A percentile compares a stretch with the other conserved stretches of the same genome.
These are phyloP conservation scores for Caenorhabditis remanei DNA, from an alignment of 1,140 invertebrate genomes.

Conservation along the genomic window DNA sequence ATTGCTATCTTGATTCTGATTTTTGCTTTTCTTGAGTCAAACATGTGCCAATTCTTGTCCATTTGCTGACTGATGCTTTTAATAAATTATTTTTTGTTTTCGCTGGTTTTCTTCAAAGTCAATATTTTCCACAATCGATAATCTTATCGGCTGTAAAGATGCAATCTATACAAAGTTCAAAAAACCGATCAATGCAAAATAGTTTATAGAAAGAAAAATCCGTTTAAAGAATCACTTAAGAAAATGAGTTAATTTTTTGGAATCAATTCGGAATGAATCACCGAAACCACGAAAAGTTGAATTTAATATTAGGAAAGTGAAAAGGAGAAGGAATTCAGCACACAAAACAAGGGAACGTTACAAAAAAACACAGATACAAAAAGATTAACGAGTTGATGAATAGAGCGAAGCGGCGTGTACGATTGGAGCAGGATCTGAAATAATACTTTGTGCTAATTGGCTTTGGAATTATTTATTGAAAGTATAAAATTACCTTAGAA, in stretches of 20 bases:
- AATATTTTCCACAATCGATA: neutral
- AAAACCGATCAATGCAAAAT: neutral
- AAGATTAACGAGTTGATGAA: neutral
- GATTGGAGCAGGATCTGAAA: neutral
- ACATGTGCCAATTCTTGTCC: neutral
- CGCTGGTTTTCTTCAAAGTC: neutral
- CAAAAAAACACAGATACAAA: neutral
- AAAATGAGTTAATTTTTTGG: slow-evolving; percentile 20
- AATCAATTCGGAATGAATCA: slow-evolving; percentile 27
- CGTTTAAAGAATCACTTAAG: slow-evolving; percentile 33
- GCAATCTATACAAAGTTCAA: too few relatives aligned
- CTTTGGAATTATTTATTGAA: neutral
- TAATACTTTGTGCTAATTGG: neutral
- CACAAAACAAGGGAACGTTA: neutral
- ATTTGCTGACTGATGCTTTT: neutral
- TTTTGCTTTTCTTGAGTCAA: neutral
- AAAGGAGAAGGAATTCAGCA: neutral
- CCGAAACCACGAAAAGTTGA: slow-evolving; percentile 23
- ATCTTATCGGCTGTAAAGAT: too few relatives aligned
- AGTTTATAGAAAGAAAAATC: neutral
- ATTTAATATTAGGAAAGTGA: neutral
- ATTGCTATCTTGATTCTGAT: neutral
- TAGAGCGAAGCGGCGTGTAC: neutral
- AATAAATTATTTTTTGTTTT: neutral
- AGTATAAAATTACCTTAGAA: neutral